Base-by-base conservation (phyloP, 2,797 vertebrate species). In the Toxotes lorentzi region DNA sequence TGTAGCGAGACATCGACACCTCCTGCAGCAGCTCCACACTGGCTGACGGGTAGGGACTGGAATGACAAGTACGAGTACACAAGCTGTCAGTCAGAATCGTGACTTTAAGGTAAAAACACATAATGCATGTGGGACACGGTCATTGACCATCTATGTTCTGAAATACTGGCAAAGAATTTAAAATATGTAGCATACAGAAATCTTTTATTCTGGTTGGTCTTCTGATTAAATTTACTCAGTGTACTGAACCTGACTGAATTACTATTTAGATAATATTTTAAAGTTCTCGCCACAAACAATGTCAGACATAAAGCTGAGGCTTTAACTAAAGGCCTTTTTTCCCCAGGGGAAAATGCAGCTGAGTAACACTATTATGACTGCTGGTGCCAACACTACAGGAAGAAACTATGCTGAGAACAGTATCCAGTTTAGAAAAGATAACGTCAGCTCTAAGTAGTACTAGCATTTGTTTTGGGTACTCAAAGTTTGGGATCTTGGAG, bases 1-100 rank as follows among this genome's bases (percentile, higher is more conserved):
- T 99, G 89, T 99, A 99, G 70, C 97, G 98, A 41, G 97, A 99
- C 98, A 99, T 99, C 7, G 98, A 97, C 41, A 99, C 97, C 85
- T 99, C 98, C 91, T 99, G 98, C 81, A 99, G 95, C 92, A 99
- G 85, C 56, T 98, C 97, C 92, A 99, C 95, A 88, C 91, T 95
- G 81, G 95, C 97, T 38, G 96, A 96, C 10, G 96, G 95, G 71
- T 94, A 96, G 54, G 95, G 95, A 88, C 98, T 99, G 91, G 45
- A 86, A 79, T 11, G n/a, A 23, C 6, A 75, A 66, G 30, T 0
- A 32, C 21, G 79, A 14, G 17, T 3, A 38, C 21, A 71, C 2
- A 32, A 19, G 47, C 10, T 48, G 1, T 1, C 34, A 38, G 11
- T 41, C 35, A 50, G 16, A 47, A 16, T 43, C n/a, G 19, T 8